Conservation (phyloP, 2,113 vertebrate genomes). For the Puntigrus tetrazona region DNA sequence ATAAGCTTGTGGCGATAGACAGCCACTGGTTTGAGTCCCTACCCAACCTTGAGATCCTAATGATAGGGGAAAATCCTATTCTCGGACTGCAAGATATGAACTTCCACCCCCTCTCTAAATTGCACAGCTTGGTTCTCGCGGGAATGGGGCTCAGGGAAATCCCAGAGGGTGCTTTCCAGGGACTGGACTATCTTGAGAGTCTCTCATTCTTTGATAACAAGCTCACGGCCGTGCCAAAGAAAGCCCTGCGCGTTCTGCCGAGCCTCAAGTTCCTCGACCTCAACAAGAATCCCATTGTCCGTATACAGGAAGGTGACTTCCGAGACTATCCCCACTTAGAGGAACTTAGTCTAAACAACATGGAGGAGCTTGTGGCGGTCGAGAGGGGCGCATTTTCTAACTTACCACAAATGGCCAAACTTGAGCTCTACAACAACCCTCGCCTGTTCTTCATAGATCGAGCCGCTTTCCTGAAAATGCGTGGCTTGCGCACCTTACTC, state of each 20-base stretch:
- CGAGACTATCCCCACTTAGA: conserved; percentile 78
- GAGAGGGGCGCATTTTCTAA: conserved; percentile 75
- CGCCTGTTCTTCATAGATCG: conserved; percentile 75
- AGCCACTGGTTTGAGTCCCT: conserved; percentile 81
- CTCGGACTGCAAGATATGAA: conserved; percentile 76
- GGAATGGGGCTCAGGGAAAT: conserved; percentile 78
- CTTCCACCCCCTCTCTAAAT: conserved; percentile 76
- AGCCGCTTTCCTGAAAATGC: conserved; percentile 71
- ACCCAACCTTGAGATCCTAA: conserved; percentile 82
- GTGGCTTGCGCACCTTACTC: conserved; percentile 74
- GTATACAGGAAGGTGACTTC: conserved; percentile 76
- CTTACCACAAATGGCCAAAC: conserved; percentile 78
- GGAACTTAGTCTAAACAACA: conserved; percentile 82
- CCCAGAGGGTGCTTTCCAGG: conserved; percentile 75
- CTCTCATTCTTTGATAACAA: conserved; percentile 81
- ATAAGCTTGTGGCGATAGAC: conserved; percentile 76
- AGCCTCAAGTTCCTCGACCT: conserved; percentile 83
- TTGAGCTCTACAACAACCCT: conserved; percentile 79
- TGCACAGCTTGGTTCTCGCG: conserved; percentile 81
- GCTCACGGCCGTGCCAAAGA: conserved; percentile 74
- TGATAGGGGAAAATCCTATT: conserved; percentile 84
- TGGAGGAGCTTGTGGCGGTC: conserved; percentile 77
- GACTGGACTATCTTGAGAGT: conserved; percentile 81
- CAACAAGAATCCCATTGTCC: conserved; percentile 78
- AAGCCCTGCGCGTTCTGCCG: conserved; percentile 73